Conservation (phyloP, 2,113 vertebrate genomes). For the Thermophis baileyi region DNA sequence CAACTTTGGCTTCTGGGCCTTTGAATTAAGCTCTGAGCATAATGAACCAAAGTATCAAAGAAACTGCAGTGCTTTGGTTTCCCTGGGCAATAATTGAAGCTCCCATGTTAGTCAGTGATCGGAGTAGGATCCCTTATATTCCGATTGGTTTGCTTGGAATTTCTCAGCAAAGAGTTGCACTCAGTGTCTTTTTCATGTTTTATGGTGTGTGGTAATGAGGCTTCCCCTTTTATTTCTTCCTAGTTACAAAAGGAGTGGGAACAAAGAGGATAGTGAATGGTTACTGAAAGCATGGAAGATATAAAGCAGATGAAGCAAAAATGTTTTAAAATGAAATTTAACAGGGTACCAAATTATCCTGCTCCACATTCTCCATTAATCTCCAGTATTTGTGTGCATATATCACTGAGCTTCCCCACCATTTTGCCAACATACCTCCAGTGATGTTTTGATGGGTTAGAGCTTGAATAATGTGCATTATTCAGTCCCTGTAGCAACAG, state of each 20-base stretch:
- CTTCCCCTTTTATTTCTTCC: slow-evolving; percentile 27
- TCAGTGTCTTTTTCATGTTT: slow-evolving; percentile 19
- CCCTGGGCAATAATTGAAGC: slow-evolving; percentile 32
- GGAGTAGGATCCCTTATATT: slow-evolving; percentile 40
- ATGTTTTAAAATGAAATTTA: not conserved
- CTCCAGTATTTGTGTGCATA: not conserved
- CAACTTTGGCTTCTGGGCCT: slow-evolving; percentile 28
- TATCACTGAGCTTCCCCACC: slow-evolving; percentile 27
- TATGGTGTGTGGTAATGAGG: slow-evolving; percentile 18
- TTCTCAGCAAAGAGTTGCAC: slow-evolving; percentile 35
- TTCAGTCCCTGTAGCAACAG: slow-evolving; percentile 38
- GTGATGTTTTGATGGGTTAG: slow-evolving; percentile 28
- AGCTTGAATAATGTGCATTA: slow-evolving; percentile 7
- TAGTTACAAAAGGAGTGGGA: not conserved
- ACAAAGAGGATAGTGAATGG: not conserved
- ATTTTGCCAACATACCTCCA: slow-evolving; percentile 20
- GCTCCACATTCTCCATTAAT: slow-evolving; percentile 17
- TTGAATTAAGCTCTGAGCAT: slow-evolving; percentile 42
- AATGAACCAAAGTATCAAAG: slow-evolving; percentile 34
- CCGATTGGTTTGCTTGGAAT: slow-evolving; percentile 13
- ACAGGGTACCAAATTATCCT: not conserved
- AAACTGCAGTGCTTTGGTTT: slow-evolving; percentile 37
- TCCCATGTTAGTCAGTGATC: slow-evolving; percentile 27
- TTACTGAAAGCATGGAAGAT: not conserved
- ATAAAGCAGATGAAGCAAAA: slow-evolving; percentile 21